phyloP scores from a whole-genome alignment of 2,113 vertebrate genomes.

The Periophthalmodon schlosseri region DNA sequence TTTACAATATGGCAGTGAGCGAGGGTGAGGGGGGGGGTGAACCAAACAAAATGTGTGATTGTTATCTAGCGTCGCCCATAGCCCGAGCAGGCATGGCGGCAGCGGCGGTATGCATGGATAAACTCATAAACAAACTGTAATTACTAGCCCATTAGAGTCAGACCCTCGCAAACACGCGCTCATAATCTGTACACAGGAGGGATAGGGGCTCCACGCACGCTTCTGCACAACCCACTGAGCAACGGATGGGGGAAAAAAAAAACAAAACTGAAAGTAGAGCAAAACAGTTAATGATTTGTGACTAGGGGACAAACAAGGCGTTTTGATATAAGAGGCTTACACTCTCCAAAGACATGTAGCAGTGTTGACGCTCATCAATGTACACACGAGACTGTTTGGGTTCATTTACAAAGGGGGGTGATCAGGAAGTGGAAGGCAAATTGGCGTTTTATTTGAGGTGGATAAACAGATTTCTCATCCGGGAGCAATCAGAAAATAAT shows the following conservation, averaged over 20 bases:
- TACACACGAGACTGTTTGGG: slow-evolving; percentile 49
- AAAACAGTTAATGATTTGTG: slow-evolving; percentile 76
- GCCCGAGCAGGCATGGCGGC: slow-evolving; percentile 65
- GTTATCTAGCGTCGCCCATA: slow-evolving; percentile 72
- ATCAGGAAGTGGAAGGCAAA: slow-evolving; percentile 58
- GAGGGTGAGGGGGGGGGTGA: slow-evolving; percentile 7
- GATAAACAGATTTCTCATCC: slow-evolving; percentile 60
- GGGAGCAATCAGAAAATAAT: slow-evolving; percentile 62
- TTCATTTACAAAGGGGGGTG: slow-evolving; percentile 59
- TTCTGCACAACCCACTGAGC: slow-evolving; percentile 70
- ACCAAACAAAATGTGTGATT: slow-evolving; percentile 60
- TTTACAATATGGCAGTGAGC: slow-evolving; percentile 60
- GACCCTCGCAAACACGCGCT: slow-evolving; percentile 69
- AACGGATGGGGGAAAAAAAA: slow-evolving; percentile 17
- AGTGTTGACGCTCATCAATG: slow-evolving; percentile 46
- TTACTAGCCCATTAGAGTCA: slow-evolving; percentile 77
- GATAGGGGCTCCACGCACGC: slow-evolving; percentile 66
- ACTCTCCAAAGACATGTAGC: slow-evolving; percentile 62
- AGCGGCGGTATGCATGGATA: slow-evolving; percentile 67
- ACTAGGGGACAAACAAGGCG: slow-evolving; percentile 69
- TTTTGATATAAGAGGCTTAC: slow-evolving; percentile 73
- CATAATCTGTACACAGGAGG: slow-evolving; percentile 75
- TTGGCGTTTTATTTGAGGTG: slow-evolving; percentile 57
- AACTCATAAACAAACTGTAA: slow-evolving; percentile 79
- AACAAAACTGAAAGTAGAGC: slow-evolving; percentile 51